Evolutionary conservation across 2,797 vertebrate species (phyloP).

Genomic region (Tenualosa thibaudeaui): DNA sequence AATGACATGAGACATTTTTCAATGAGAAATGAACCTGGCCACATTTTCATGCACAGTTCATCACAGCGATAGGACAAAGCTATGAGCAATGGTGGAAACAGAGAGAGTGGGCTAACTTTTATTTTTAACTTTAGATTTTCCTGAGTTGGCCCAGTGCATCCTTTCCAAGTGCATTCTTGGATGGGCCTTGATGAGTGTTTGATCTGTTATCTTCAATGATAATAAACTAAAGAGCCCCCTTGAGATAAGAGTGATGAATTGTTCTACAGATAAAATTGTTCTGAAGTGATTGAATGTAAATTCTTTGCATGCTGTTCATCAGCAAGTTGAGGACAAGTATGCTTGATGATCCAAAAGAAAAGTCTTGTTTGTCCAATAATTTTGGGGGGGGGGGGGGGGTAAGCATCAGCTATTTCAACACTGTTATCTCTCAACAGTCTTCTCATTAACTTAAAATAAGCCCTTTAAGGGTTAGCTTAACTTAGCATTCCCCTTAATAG

Average conservation of each 20-base stretch:
- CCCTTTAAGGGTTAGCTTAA: not conserved
- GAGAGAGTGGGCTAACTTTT: too few species aligned
- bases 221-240: slow-evolving; percentile 18
- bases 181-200: not conserved
- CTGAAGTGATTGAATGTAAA: slow-evolving; percentile 18
- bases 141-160: not conserved
- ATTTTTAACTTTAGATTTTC: slow-evolving; percentile 4
- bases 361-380: slow-evolving; percentile 5
- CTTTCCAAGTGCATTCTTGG: not conserved
- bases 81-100: not conserved
- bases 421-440: not conserved
- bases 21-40: not conserved
- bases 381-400: not conserved
- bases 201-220: slow-evolving; percentile 9
- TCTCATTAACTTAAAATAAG: not conserved
- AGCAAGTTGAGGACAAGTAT: not conserved
- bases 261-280: slow-evolving; percentile 3
- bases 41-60: not conserved
- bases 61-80: not conserved
- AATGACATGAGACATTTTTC: not conserved
- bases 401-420: not conserved
- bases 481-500: not conserved
- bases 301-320: not conserved
- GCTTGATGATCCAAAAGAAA: not conserved
- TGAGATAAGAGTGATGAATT: slow-evolving; percentile 10